A percentile compares a stretch with the other conserved stretches of the same genome.
phyloP scores from a whole-genome alignment of 2,797 vertebrate genomes.

The Hybognathus amarus region DNA sequence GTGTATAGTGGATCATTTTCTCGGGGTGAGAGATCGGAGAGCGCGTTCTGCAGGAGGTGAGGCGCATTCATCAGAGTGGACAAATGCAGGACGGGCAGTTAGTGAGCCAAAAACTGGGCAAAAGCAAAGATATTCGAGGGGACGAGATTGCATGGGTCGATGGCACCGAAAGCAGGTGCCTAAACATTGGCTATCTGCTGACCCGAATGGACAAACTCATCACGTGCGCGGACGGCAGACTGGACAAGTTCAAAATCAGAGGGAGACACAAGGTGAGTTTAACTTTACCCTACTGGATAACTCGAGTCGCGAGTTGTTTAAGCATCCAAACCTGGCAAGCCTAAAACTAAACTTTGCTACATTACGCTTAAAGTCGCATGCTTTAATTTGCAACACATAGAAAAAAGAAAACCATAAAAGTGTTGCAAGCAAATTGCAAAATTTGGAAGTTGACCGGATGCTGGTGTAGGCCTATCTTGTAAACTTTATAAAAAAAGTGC shows the following conservation, averaged over 20 bases:
- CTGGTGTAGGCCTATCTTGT: background rate
- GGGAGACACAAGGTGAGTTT: conserved; percentile 72
- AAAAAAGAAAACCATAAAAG: no score
- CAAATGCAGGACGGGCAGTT: conserved; percentile 69
- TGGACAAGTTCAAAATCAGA: conserved; percentile 71
- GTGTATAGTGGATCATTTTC: conserved; percentile 70
- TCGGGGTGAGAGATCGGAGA: conserved; percentile 68
- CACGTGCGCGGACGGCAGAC: conserved; percentile 68
- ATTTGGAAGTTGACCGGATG: background rate
- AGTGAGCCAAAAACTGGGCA: conserved; percentile 61
- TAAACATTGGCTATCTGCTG: conserved; percentile 68
- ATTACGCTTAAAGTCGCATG: background rate
- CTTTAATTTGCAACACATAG: background rate
- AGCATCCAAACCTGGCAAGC: background rate
- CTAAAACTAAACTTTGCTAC: background rate
- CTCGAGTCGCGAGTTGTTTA: background rate
- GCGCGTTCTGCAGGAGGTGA: conserved; percentile 68
- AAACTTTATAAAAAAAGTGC: background rate
- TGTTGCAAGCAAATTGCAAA: background rate
- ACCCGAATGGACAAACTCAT: conserved; percentile 71
- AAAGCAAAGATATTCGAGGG: conserved; percentile 64
- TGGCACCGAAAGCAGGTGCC: conserved; percentile 68
- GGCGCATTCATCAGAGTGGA: conserved; percentile 62
- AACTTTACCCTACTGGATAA: no score
- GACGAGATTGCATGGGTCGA: conserved; percentile 71